A percentile compares a stretch with the other conserved stretches of the same genome.
These are phyloP conservation scores for Calliphora vomitoria DNA, from an alignment of 2,888 invertebrate species.

Conservation along the genomic window DNA sequence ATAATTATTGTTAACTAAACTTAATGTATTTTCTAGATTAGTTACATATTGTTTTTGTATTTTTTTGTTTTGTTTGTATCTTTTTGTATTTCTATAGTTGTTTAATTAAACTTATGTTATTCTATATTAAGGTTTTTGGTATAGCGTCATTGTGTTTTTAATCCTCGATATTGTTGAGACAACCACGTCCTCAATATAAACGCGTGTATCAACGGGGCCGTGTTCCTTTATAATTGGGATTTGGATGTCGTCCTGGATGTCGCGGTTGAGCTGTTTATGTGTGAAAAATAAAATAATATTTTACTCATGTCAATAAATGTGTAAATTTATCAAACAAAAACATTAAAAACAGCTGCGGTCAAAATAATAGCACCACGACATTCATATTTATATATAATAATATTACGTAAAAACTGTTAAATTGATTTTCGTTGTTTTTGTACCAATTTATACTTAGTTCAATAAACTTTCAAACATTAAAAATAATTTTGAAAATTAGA, in stretches of 20 bases:
- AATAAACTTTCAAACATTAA: too few relatives aligned
- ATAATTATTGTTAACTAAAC: constrained; percentile 61
- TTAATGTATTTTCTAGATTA: constrained; percentile 62
- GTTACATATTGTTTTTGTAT: constrained; percentile 31
- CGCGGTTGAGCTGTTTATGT: constrained; percentile 81
- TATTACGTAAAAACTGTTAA: too few relatives aligned
- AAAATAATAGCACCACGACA: too few relatives aligned
- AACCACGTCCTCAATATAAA: constrained; percentile 51
- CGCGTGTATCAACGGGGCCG: constrained; percentile 80
- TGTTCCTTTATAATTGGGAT: constrained; percentile 84
- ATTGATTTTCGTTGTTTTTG: too few relatives aligned
- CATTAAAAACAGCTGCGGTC: too few relatives aligned
- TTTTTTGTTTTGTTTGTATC: constrained; percentile 15
- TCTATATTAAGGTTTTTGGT: constrained; percentile 79
- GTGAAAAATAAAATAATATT: neutral
- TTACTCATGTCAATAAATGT: too few relatives aligned
- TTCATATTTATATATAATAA: too few relatives aligned
- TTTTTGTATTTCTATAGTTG: constrained; percentile 56
- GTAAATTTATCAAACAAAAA: too few relatives aligned
- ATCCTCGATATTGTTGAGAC: constrained; percentile 55
- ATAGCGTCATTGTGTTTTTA: constrained; percentile 74
- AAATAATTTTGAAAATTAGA: too few relatives aligned
- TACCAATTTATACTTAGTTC: too few relatives aligned
- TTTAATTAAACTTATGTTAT: constrained; percentile 76
- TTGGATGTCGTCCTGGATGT: constrained; percentile 84